A percentile compares a stretch with the other conserved stretches of the same genome.
Evolutionary conservation across 1,140 invertebrate species (phyloP).

Genomic region (Cardiocondyla obscurior): DNA sequence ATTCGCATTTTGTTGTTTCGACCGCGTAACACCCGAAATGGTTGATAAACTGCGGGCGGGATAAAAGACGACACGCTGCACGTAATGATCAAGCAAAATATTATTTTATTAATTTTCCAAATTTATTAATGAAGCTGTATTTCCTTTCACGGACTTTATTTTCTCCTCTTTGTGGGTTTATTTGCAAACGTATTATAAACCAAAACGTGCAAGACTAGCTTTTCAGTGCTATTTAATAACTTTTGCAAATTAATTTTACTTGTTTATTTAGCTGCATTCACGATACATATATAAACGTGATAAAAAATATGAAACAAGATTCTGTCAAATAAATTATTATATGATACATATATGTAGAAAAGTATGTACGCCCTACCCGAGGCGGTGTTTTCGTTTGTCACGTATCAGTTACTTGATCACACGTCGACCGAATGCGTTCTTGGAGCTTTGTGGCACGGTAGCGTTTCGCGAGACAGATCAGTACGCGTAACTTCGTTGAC

Average conservation of each 20-base stretch:
- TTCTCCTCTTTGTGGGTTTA: not conserved
- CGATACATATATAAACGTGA: not conserved
- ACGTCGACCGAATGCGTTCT: too few species aligned
- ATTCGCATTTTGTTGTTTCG: conserved; percentile 38
- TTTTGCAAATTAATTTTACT: conserved; percentile 10
- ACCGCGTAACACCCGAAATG: conserved; percentile 20
- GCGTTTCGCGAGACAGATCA: too few species aligned
- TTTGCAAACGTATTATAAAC: not conserved
- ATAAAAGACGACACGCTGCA: not conserved
- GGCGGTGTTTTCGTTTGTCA: too few species aligned
- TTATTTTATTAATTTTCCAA: conserved; percentile 26
- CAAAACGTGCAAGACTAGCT: not conserved
- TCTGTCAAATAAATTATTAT: not conserved
- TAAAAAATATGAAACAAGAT: not conserved
- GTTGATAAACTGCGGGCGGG: conserved; percentile 10
- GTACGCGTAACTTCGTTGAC: too few species aligned
- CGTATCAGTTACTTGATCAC: too few species aligned
- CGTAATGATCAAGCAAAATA: not conserved
- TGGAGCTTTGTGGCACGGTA: too few species aligned
- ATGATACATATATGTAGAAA: too few species aligned
- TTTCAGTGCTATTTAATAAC: conserved; percentile 26
- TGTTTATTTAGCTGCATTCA: not conserved
- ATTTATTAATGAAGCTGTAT: conserved; percentile 7
- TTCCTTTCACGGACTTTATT: not conserved
- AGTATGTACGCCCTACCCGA: too few species aligned